phyloP scores from a whole-genome alignment of 1,140 invertebrate genomes.

The Hydropsyche tenuis region DNA sequence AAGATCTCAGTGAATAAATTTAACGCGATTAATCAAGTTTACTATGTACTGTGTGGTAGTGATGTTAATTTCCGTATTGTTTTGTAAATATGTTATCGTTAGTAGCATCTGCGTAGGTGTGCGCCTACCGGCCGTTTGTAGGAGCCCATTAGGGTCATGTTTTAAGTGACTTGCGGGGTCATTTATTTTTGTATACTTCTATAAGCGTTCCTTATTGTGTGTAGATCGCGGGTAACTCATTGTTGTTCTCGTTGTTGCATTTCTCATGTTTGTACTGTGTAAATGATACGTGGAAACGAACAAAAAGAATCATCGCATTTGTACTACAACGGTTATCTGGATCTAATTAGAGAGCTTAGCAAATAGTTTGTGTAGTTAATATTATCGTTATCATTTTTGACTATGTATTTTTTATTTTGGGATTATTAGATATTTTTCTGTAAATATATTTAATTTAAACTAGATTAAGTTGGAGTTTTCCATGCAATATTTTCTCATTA shows the following conservation, averaged over 20 bases:
- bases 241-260: constrained; percentile 24
- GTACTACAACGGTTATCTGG: constrained; percentile 2
- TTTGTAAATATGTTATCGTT: constrained; percentile 43
- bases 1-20: constrained; percentile 45
- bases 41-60: constrained; percentile 7
- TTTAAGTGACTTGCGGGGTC: constrained; percentile 24
- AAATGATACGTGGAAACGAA: constrained; percentile 4
- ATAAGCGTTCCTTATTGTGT: constrained; percentile 43
- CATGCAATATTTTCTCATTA: background rate
- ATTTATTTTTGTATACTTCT: constrained; percentile 35
- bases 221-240: constrained; percentile 32
- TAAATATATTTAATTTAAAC: constrained; percentile 25
- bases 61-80: constrained; percentile 41
- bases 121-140: no score
- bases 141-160: constrained; percentile 38
- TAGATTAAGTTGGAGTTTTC: background rate
- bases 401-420: constrained; percentile 10
- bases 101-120: constrained; percentile 26
- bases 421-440: constrained; percentile 10
- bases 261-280: constrained; percentile 21
- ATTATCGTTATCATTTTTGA: constrained; percentile 15
- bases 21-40: constrained; percentile 43
- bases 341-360: constrained; percentile 9
- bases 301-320: constrained; percentile 7
- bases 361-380: constrained; percentile 13